Percentiles rank a stretch among this genome's conserved stretches.
Evolutionary conservation across 2,888 invertebrate species (phyloP).

Genomic region (Coremacera marginata): DNA sequence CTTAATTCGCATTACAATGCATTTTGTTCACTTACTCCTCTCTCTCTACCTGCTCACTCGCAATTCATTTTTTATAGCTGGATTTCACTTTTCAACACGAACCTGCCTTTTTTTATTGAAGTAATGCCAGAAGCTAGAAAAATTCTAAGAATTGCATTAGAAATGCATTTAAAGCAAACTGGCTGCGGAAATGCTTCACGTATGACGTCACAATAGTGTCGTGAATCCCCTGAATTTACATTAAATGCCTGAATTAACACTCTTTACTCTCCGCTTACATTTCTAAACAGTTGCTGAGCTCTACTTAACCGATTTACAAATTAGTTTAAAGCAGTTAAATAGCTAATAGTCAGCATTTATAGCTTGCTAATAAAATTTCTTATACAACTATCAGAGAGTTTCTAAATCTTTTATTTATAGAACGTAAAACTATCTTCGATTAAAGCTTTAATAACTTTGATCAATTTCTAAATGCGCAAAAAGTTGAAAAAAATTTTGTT

Average conservation of each 20-base stretch:
- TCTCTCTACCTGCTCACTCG: neutral
- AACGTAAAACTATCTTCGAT: neutral
- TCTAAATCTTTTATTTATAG: neutral
- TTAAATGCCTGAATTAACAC: neutral
- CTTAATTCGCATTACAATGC: slow-evolving; percentile 22
- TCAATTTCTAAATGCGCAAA: slow-evolving; percentile 22
- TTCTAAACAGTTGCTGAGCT: neutral
- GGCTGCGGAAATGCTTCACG: slow-evolving; percentile 16
- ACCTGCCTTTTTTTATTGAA: neutral
- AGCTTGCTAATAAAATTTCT: neutral
- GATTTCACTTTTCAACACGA: slow-evolving; percentile 24
- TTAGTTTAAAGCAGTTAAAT: neutral
- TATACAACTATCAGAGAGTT: neutral
- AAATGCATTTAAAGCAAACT: neutral
- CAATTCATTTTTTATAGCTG: neutral
- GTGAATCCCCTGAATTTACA: slow-evolving; percentile 17
- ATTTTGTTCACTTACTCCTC: neutral
- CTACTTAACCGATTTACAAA: neutral
- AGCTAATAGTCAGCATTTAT: neutral
- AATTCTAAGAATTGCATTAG: slow-evolving; percentile 27
- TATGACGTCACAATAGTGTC: slow-evolving; percentile 7
- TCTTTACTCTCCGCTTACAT: neutral
- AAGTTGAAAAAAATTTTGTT: neutral
- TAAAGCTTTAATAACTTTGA: neutral
- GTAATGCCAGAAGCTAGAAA: neutral